A percentile compares a stretch with the other conserved stretches of the same genome.
phyloP scores from a whole-genome alignment of 2,888 invertebrate species.

The Tiliacea citrago region DNA sequence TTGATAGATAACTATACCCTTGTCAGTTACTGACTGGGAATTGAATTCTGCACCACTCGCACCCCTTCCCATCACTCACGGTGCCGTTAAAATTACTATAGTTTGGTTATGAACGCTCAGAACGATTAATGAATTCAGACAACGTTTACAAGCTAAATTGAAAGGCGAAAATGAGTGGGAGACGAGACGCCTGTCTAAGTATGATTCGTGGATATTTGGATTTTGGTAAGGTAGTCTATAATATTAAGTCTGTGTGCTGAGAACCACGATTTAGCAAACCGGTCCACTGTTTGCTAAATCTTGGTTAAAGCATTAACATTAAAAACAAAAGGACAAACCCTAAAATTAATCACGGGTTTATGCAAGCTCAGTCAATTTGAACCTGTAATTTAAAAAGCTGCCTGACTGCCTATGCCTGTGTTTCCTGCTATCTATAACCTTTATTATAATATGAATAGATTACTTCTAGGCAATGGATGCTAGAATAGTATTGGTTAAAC shows the following conservation, averaged over 20 bases:
- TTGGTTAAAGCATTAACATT: neutral
- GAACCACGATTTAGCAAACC: neutral
- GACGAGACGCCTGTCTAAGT: neutral
- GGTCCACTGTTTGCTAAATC: neutral
- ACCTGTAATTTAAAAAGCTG: neutral
- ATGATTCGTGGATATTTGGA: conserved; percentile 23
- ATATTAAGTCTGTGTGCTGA: neutral
- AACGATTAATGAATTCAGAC: conserved; percentile 64
- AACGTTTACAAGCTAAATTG: conserved; percentile 49
- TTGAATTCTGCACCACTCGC: conserved; percentile 66
- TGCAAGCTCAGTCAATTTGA: neutral
- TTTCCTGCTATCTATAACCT: neutral
- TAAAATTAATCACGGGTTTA: neutral
- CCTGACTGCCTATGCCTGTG: neutral
- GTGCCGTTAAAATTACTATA: conserved; percentile 63
- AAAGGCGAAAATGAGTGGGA: conserved; percentile 21
- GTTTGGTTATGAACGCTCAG: conserved; percentile 63
- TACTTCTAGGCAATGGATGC: neutral
- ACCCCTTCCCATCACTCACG: conserved; percentile 65
- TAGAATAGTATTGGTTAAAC: neutral
- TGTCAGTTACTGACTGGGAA: conserved; percentile 65
- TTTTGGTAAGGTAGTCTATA: neutral
- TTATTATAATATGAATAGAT: neutral
- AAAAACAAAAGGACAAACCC: neutral
- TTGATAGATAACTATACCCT: conserved; percentile 68